These are phyloP conservation scores for Xiphophorus maculatus DNA, from an alignment of 2,113 vertebrate species.

Conservation along the genomic window DNA sequence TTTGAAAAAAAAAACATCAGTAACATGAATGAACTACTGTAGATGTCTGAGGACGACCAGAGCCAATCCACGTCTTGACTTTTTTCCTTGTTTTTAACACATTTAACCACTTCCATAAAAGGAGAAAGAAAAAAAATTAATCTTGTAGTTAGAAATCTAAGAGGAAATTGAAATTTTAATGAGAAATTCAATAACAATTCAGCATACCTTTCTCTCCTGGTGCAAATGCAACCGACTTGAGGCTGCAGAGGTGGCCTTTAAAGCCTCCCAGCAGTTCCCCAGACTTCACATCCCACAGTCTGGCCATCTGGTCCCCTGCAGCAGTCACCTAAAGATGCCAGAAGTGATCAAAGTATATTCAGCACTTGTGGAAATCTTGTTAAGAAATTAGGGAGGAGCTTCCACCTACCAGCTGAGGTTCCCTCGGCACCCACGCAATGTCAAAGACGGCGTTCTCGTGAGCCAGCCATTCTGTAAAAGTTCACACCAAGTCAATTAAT, in stretches of 20 bases:
- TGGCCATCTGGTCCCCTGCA: conserved; percentile 94
- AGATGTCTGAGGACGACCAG: background rate
- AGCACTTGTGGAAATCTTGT: background rate
- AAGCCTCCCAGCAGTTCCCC: conserved; percentile 90
- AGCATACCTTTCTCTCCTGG: conserved; percentile 89
- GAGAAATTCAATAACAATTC: too few relatives aligned
- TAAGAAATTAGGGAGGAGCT: background rate
- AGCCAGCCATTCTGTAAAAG: conserved; percentile 90
- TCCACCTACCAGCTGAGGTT: conserved; percentile 87
- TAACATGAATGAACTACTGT: background rate
- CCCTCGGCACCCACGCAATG: conserved; percentile 93
- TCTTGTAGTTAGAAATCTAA: background rate
- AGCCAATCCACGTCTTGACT: background rate
- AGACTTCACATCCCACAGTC: conserved; percentile 90
- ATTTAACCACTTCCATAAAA: background rate
- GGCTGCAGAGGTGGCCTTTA: conserved; percentile 96
- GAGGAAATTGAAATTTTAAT: background rate
- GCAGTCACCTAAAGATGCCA: conserved; percentile 87
- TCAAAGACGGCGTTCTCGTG: conserved; percentile 98
- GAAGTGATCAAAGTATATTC: background rate
- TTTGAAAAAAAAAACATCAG: background rate
- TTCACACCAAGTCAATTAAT: conserved; percentile 10
- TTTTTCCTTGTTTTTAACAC: background rate
- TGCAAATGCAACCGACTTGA: conserved; percentile 93
- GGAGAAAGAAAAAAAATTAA: background rate